These are phyloP conservation scores for Bombylius major DNA, from an alignment of 2,888 invertebrate species.

Conservation along the genomic window DNA sequence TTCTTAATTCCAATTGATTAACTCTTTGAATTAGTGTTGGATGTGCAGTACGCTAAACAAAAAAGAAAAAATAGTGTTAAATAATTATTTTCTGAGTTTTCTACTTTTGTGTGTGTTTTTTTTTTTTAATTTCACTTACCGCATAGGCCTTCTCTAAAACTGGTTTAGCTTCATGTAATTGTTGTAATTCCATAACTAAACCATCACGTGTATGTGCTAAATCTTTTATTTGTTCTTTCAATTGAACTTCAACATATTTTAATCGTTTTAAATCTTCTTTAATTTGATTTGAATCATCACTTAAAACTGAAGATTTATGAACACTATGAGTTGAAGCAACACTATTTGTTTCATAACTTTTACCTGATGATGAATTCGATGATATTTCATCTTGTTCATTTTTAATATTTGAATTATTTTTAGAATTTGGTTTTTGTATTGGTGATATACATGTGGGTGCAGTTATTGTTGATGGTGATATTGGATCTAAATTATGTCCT, in stretches of 20 bases:
- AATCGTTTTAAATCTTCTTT: conserved; percentile 35
- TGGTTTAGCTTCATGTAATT: conserved; percentile 36
- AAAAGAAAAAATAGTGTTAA: neutral
- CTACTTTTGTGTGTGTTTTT: neutral
- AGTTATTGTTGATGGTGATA: neutral
- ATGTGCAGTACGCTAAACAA: conserved; percentile 31
- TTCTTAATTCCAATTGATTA: conserved; percentile 46
- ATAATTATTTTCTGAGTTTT: neutral
- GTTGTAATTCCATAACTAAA: conserved; percentile 37
- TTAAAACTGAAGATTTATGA: conserved; percentile 20
- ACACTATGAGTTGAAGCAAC: conserved; percentile 29
- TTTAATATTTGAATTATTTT: conserved; percentile 10
- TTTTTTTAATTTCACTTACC: conserved; percentile 19
- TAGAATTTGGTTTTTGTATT: conserved; percentile 20
- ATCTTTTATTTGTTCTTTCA: conserved; percentile 35
- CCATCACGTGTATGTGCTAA: conserved; percentile 34
- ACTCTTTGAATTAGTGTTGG: conserved; percentile 34
- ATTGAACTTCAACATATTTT: conserved; percentile 32
- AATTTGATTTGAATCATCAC: conserved; percentile 22
- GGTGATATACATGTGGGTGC: conserved; percentile 14
- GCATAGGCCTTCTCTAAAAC: conserved; percentile 37
- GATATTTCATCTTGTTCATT: conserved; percentile 26
- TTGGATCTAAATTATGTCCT: neutral
- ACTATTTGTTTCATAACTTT: conserved; percentile 33
- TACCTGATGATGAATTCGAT: conserved; percentile 29